Percentiles rank a stretch among this genome's conserved stretches.
Conservation (phyloP, 2,888 invertebrate species). For the Dioctria linearis region DNA sequence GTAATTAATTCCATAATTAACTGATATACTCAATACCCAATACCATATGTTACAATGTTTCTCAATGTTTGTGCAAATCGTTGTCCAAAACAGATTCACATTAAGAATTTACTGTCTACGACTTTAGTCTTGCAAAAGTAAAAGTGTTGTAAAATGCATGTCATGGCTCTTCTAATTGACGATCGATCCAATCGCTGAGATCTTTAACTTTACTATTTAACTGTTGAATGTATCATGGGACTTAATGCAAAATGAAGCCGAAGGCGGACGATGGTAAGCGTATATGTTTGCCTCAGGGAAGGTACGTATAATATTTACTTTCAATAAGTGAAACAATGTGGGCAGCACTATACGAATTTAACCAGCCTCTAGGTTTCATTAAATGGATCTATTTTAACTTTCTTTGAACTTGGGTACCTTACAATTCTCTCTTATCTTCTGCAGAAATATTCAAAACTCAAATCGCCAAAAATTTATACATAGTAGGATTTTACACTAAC, state of each 20-base stretch:
- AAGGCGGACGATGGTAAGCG: neutral
- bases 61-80: neutral
- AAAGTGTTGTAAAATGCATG: slow-evolving; percentile 25
- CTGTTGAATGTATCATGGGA: neutral
- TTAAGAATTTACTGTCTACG: slow-evolving; percentile 17
- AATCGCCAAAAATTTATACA: too few relatives aligned
- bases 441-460: too few relatives aligned
- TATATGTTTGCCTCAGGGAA: neutral
- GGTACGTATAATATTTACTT: neutral
- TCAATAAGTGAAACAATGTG: neutral
- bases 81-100: slow-evolving; percentile 8
- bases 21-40: slow-evolving; percentile 3
- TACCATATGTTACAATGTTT: neutral
- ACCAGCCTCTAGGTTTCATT: neutral
- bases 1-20: slow-evolving; percentile 33
- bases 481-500: too few relatives aligned
- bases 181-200: neutral
- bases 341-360: neutral
- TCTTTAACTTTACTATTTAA: neutral
- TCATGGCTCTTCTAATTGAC: slow-evolving; percentile 32
- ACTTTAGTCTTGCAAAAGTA: slow-evolving; percentile 9
- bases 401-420: neutral
- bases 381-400: neutral
- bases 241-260: neutral
- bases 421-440: too few relatives aligned